Conservation (phyloP, 2,888 invertebrate genomes). For the Bellardia pandia region DNA sequence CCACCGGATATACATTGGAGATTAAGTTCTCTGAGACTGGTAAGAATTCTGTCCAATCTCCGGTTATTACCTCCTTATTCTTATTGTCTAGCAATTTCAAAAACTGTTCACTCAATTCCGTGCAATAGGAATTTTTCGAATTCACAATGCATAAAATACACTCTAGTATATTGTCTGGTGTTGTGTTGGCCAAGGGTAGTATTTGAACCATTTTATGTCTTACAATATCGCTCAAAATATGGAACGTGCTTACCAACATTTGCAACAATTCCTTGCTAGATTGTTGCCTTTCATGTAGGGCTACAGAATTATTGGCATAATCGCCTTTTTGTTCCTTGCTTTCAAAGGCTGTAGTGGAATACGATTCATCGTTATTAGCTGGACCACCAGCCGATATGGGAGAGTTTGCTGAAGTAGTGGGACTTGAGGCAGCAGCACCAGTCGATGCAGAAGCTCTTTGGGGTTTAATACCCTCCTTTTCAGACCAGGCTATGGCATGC, state of each 20-base stretch:
- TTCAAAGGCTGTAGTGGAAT: constrained; percentile 78
- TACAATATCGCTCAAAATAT: constrained; percentile 80
- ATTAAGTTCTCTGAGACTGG: constrained; percentile 80
- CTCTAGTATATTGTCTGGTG: constrained; percentile 81
- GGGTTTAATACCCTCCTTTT: constrained; percentile 80
- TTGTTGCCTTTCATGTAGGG: constrained; percentile 77
- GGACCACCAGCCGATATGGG: constrained; percentile 68
- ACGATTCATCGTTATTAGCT: constrained; percentile 76
- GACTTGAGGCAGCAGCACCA: constrained; percentile 65
- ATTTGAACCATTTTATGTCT: constrained; percentile 82
- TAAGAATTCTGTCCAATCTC: constrained; percentile 83
- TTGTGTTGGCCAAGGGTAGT: constrained; percentile 78
- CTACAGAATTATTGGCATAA: constrained; percentile 63
- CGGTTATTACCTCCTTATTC: constrained; percentile 82
- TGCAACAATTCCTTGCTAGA: constrained; percentile 80
- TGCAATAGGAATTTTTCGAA: constrained; percentile 80
- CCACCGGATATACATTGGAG: constrained; percentile 80
- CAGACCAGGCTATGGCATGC: constrained; percentile 83
- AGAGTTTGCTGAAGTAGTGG: constrained; percentile 63
- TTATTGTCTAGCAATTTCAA: constrained; percentile 81
- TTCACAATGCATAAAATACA: constrained; percentile 82
- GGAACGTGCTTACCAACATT: constrained; percentile 80
- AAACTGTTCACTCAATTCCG: constrained; percentile 82
- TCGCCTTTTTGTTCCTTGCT: constrained; percentile 76
- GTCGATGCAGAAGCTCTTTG: constrained; percentile 74